phyloP scores from a whole-genome alignment of 37 sponge, comb jelly and placozoan genomes.

The Diacarnus erythraeanus region DNA sequence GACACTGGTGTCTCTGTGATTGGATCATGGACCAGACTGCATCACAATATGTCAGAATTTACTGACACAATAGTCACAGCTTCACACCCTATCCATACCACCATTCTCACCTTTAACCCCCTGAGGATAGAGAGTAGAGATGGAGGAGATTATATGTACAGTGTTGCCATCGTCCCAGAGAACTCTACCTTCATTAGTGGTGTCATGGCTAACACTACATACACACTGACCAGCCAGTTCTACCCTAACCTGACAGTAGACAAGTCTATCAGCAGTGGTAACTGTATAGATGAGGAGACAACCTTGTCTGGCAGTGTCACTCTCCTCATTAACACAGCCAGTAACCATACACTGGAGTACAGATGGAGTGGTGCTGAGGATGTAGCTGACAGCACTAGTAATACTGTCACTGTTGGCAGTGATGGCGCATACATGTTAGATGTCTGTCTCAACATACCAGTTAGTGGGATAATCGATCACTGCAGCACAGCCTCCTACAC shows the following conservation, averaged over 20 bases:
- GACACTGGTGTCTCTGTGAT: slow-evolving; percentile 22
- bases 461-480: background rate
- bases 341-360: background rate
- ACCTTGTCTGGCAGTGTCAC: background rate
- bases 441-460: background rate
- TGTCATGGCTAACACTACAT: background rate
- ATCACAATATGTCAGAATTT: background rate
- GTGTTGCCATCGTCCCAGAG: background rate
- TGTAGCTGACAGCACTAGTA: background rate
- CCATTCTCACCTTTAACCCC: background rate
- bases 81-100: background rate
- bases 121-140: background rate
- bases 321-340: slow-evolving; percentile 6
- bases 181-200: background rate
- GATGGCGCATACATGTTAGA: background rate
- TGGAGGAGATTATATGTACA: slow-evolving; percentile 16
- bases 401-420: background rate
- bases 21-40: slow-evolving; percentile 13
- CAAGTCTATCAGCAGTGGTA: background rate
- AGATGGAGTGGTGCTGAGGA: background rate
- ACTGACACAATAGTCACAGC: background rate
- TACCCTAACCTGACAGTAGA: background rate
- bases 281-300: background rate
- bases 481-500: background rate
- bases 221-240: background rate